Evolutionary conservation across 2,888 invertebrate genomes (phyloP), one percentile per base, ranked within the genome.

Genomic region (Ceramica pisi): DNA sequence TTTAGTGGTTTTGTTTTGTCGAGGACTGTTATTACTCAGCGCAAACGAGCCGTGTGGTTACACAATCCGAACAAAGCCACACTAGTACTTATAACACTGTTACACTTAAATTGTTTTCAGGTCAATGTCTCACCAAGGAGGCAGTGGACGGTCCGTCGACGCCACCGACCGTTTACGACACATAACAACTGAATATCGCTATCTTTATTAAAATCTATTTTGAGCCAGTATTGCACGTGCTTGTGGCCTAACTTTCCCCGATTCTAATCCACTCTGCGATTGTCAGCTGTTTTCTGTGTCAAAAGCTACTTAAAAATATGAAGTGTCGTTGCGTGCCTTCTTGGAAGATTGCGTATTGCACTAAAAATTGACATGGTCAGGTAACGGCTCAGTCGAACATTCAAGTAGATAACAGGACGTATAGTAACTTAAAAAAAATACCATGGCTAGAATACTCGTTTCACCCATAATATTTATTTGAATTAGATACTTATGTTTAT

Each of bases 51-150:
- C 51, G 59, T 53, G 71, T 89, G 81, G 70, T 89, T 88, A 78
- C 88, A 72, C 87, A 89, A 89, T 81, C 69, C 65, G 64, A 78
- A 82, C 87, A 84, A 83, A 83, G 82, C 78, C 60, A 75, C 78
- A 74, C 71, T 75, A 78, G 66, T 75, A 80, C 78, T 79, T 82
- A 87, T 88, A 86, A 87, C 48, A 75, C 78, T 87, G 90, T 88
- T 89, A 90, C 88, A 91, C 88, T 91, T 90, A 89, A 86, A 86
- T 88, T 82, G 81, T 90, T 92, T 92, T 89, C 87, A 91, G 92
- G 92, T 92, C 92, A 92, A 93, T 92, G 92, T 90, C 91, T 90
- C 84, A 83, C 74, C 75, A 80, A 86, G 86, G 81, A 84, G 86
- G 86, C 75, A 86, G 86, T 85, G 88, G 84, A 85, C 85, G 74